Evolutionary conservation across 2,113 vertebrate genomes (phyloP).

Genomic region (Pholis gunnellus): DNA sequence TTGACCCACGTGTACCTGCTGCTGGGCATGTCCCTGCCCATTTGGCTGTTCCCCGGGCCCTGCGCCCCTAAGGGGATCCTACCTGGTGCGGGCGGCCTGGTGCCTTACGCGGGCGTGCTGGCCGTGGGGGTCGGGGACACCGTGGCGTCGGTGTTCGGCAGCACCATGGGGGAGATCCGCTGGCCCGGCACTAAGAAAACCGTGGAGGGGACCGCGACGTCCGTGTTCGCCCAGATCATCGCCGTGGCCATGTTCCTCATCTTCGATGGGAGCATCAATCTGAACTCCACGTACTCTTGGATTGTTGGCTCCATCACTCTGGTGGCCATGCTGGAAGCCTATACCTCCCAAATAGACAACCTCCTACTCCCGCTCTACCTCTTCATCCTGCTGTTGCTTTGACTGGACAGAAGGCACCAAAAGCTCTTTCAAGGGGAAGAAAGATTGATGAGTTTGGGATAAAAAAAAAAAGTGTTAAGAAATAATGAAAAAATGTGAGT

Average conservation of each 20-base stretch:
- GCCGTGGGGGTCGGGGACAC: conserved; percentile 96
- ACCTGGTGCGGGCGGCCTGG: conserved; percentile 87
- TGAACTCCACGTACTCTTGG: conserved; percentile 94
- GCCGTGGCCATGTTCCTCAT: conserved; percentile 95
- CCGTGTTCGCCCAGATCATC: conserved; percentile 96
- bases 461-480: neutral
- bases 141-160: conserved; percentile 93
- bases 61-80: conserved; percentile 89
- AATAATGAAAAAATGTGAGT: neutral
- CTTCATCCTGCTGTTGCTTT: conserved; percentile 93
- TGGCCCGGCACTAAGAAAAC: conserved; percentile 99
- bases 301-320: conserved; percentile 91
- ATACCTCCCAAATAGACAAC: conserved; percentile 97
- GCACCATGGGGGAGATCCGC: conserved; percentile 92
- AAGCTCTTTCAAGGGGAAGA: neutral
- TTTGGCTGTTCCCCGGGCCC: conserved; percentile 93
- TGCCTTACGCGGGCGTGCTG: conserved; percentile 93
- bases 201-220: conserved; percentile 94
- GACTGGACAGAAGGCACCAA: conserved; percentile 55
- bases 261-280: conserved; percentile 90
- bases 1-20: conserved; percentile 96
- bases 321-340: conserved; percentile 95
- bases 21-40: conserved; percentile 93
- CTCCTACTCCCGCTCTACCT: conserved; percentile 96
- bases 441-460: neutral